Evolutionary conservation across 2,113 vertebrate genomes (phyloP).

Genomic region (Grammomys dolichurus): DNA sequence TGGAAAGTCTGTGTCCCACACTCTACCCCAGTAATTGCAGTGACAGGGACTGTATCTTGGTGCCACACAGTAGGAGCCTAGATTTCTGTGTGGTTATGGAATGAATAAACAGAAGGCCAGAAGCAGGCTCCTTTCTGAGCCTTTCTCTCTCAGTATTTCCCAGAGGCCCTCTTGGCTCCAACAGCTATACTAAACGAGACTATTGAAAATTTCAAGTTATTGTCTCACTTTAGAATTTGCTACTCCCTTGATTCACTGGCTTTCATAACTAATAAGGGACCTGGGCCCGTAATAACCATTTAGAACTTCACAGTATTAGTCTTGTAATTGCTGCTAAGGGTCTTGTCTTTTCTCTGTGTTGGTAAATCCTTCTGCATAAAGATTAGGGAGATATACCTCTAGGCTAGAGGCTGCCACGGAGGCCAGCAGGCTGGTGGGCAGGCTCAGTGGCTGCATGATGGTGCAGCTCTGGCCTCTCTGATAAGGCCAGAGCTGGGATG

Average conservation of each 20-base stretch:
- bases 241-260: constrained; percentile 40
- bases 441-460: constrained; percentile 12
- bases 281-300: constrained; percentile 36
- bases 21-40: rapidly evolving
- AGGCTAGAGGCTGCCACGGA: background rate
- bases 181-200: background rate
- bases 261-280: constrained; percentile 50
- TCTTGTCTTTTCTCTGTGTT: constrained; percentile 55
- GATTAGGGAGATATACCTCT: constrained; percentile 63
- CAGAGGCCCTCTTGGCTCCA: background rate
- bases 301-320: constrained; percentile 63
- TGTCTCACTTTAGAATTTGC: constrained; percentile 55
- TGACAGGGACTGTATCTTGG: background rate
- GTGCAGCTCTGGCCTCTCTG: background rate
- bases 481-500: background rate
- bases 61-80: background rate
- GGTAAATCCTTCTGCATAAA: constrained; percentile 38
- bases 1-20: background rate
- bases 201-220: constrained; percentile 60
- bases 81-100: background rate
- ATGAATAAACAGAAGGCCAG: background rate
- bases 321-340: constrained; percentile 45
- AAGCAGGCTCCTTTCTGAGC: background rate
- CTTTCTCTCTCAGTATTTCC: background rate
- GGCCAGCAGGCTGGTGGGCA: background rate